A percentile compares a stretch with the other conserved stretches of the same genome.
These are phyloP conservation scores for Aldrovandia affinis DNA, from an alignment of 2,797 vertebrate genomes.

Conservation along the genomic window DNA sequence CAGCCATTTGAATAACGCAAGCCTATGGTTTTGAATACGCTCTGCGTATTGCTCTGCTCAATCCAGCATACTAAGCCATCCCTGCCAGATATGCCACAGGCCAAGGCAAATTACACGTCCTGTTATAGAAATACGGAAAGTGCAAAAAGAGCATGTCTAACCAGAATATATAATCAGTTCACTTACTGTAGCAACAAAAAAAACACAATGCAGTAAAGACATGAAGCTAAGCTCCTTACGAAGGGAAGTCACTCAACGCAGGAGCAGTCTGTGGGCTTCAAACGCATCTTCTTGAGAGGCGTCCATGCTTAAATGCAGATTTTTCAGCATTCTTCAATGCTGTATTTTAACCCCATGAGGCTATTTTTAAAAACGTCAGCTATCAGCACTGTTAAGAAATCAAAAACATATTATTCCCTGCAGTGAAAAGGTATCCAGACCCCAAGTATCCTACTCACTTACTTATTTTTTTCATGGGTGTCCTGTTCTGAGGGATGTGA, in stretches of 20 bases:
- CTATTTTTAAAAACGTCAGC: not conserved
- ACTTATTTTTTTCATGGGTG: not conserved
- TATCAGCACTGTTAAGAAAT: not conserved
- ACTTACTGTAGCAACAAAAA: not conserved
- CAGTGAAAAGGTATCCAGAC: not conserved
- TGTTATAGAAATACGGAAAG: not conserved
- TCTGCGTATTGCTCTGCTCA: not conserved
- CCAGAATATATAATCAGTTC: not conserved
- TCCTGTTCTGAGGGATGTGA: not conserved
- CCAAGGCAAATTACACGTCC: not conserved
- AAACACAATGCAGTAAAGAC: not conserved
- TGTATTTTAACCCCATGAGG: not conserved
- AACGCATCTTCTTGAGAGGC: not conserved
- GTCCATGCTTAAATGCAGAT: not conserved
- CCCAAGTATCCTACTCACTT: not conserved
- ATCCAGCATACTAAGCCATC: not conserved
- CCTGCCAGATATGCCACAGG: not conserved
- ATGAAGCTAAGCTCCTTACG: not conserved
- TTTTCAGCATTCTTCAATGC: not conserved
- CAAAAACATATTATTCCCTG: not conserved
- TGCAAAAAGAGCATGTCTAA: not conserved
- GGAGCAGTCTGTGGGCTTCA: not conserved
- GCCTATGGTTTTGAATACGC: not conserved
- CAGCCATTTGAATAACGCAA: not conserved
- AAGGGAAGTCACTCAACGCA: not conserved